phyloP scores from a whole-genome alignment of 64 coral and sea anemone species.

The Pocillopora damicornis region DNA sequence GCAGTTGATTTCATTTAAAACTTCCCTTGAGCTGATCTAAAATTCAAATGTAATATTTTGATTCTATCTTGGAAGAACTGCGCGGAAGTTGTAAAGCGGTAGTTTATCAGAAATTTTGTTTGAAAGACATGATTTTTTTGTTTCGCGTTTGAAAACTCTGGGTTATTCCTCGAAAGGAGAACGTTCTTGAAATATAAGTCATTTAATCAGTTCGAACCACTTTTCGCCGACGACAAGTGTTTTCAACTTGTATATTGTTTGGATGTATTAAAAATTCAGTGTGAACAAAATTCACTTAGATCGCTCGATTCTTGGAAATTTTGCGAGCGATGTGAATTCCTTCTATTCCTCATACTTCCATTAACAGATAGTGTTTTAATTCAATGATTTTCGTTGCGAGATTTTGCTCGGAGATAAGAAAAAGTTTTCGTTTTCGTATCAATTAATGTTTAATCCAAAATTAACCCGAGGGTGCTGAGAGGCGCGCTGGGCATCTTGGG shows the following conservation, averaged over 20 bases:
- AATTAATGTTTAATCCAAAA: constrained; percentile 78
- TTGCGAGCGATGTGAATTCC: neutral
- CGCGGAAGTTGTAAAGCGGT: neutral
- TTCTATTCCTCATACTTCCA: neutral
- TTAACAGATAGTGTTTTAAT: neutral
- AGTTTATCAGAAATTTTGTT: neutral
- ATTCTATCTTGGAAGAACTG: neutral
- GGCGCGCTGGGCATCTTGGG: constrained; percentile 58
- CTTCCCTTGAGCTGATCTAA: constrained; percentile 28
- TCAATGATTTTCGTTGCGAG: neutral
- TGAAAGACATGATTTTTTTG: neutral
- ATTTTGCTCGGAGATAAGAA: constrained; percentile 24
- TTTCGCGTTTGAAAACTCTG: neutral
- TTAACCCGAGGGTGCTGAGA: constrained; percentile 61
- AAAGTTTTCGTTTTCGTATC: constrained; percentile 18
- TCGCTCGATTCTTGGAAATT: neutral
- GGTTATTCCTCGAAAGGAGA: neutral
- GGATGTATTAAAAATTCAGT: constrained; percentile 40
- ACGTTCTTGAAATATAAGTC: neutral
- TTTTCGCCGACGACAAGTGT: constrained; percentile 16
- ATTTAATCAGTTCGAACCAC: constrained; percentile 5
- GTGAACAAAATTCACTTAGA: constrained; percentile 24
- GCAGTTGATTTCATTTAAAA: constrained; percentile 44
- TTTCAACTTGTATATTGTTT: constrained; percentile 36
- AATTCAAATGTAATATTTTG: constrained; percentile 47